These are phyloP conservation scores for Meliscaeva auricollis DNA, from an alignment of 2,888 invertebrate species.

Conservation along the genomic window DNA sequence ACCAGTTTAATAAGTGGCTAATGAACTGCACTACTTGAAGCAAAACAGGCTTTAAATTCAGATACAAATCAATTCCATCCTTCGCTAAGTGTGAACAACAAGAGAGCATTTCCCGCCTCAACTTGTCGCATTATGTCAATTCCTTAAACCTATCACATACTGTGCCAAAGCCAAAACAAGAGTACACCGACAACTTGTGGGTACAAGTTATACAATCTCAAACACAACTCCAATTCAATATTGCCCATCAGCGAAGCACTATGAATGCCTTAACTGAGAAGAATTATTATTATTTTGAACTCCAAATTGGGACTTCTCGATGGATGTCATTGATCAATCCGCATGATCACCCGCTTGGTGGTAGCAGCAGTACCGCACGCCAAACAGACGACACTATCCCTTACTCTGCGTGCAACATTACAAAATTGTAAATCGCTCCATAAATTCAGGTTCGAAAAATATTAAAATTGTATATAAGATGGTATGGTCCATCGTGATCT, in stretches of 20 bases:
- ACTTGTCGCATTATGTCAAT: conserved; percentile 53
- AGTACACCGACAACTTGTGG: conserved; percentile 17
- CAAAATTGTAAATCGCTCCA: conserved; percentile 50
- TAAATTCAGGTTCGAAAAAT: conserved; percentile 63
- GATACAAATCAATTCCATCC: conserved; percentile 28
- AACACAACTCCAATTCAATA: conserved; percentile 37
- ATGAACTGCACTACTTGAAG: conserved; percentile 11
- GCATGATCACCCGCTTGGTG: conserved; percentile 60
- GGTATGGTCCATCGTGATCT: conserved; percentile 60
- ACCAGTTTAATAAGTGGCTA: neutral
- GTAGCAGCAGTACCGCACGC: conserved; percentile 33
- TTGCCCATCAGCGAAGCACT: conserved; percentile 10
- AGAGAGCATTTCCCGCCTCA: conserved; percentile 14
- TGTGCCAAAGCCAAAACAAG: conserved; percentile 25
- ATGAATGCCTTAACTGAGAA: conserved; percentile 35
- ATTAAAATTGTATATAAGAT: conserved; percentile 48
- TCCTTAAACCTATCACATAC: conserved; percentile 18
- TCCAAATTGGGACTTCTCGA: conserved; percentile 51
- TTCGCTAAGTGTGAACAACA: conserved; percentile 27
- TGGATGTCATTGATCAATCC: conserved; percentile 67
- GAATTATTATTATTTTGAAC: conserved; percentile 63
- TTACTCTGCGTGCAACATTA: conserved; percentile 17
- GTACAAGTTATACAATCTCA: conserved; percentile 28
- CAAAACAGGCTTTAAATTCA: conserved; percentile 7
- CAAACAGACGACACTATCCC: conserved; percentile 23